Evolutionary conservation across 2,797 vertebrate species (phyloP).

Genomic region (Malurus splendens): DNA sequence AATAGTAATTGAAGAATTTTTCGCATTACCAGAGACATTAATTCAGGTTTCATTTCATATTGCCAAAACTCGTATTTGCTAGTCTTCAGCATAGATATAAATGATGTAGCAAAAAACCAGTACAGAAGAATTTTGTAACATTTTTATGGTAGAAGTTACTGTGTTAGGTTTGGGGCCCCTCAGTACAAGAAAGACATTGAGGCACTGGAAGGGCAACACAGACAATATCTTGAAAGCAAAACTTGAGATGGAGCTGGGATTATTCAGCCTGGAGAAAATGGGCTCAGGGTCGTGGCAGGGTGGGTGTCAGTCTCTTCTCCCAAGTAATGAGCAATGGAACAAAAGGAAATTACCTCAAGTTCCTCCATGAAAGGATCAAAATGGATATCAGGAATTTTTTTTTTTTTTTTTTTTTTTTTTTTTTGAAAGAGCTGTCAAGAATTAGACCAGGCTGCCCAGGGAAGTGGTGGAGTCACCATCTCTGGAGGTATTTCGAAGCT

Average conservation of each 20-base stretch:
- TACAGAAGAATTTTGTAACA: background rate
- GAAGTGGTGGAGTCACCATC: background rate
- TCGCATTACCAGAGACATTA: background rate
- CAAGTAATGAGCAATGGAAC: accelerated
- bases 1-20: background rate
- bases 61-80: background rate
- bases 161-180: background rate
- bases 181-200: background rate
- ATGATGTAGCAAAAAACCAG: background rate
- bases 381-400: background rate
- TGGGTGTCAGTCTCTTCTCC: background rate
- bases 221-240: background rate
- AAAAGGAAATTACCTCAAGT: background rate
- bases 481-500: background rate
- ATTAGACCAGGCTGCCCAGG: background rate
- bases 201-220: background rate
- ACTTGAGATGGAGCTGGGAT: background rate
- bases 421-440: background rate
- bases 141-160: background rate
- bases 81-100: background rate
- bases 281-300: background rate
- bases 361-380: background rate
- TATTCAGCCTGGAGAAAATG: background rate
- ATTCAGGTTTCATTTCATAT: background rate
- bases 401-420: too few relatives aligned